Evolutionary conservation across 2,797 vertebrate species (phyloP).

Genomic region (Hyperoplus immaculatus): DNA sequence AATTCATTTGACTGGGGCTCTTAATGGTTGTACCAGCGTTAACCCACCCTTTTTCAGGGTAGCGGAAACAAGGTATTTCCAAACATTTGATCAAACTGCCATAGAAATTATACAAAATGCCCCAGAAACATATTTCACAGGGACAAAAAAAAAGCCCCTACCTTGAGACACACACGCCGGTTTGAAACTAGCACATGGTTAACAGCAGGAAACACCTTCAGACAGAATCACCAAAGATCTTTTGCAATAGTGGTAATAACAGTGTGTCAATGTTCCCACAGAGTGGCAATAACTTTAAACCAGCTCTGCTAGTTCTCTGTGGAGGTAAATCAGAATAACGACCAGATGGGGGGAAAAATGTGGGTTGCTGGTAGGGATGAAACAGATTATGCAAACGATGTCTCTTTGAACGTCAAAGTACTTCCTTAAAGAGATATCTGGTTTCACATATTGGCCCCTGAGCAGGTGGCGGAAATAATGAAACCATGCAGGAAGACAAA

Average conservation of each 20-base stretch:
- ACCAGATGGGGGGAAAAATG: not conserved
- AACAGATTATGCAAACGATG: conserved; percentile 50
- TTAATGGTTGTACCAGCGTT: no score
- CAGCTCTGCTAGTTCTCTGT: conserved; percentile 29
- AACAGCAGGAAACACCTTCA: conserved; percentile 4
- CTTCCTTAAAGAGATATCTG: conserved; percentile 27
- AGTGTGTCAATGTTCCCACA: not conserved
- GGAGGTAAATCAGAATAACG: conserved; percentile 4
- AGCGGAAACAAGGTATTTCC: no score
- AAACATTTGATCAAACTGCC: no score
- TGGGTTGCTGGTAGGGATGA: conserved; percentile 12
- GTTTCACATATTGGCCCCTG: not conserved
- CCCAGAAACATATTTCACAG: no score
- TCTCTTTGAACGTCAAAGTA: conserved; percentile 44
- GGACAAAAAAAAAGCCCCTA: no score
- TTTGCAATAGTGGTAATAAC: not conserved
- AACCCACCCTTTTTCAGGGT: no score
- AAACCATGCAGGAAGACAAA: not conserved
- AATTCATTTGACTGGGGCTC: no score
- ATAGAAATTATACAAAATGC: no score
- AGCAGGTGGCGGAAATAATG: not conserved
- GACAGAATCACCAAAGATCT: conserved; percentile 10
- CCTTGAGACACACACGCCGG: not conserved
- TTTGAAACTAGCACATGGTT: not conserved
- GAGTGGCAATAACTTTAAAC: conserved; percentile 15